phyloP scores from a whole-genome alignment of 2,888 invertebrate genomes.

The Heterodera filipjevi region DNA sequence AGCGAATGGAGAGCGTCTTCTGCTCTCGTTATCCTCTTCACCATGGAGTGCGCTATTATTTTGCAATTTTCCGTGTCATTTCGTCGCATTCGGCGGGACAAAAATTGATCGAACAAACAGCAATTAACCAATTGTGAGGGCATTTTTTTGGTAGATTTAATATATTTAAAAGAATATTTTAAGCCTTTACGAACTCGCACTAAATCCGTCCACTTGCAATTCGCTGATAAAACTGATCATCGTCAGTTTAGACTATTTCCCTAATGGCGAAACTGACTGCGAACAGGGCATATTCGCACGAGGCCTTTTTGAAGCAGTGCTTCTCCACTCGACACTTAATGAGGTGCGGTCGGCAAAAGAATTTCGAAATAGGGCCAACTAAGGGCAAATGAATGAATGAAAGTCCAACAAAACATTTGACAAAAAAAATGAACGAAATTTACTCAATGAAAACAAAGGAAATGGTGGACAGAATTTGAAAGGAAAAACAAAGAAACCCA shows the following conservation, averaged over 20 bases:
- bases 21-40: constrained; percentile 47
- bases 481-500: no score
- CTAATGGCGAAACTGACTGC: constrained; percentile 1
- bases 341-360: constrained; percentile 64
- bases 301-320: constrained; percentile 69
- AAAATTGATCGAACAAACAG: constrained; percentile 47
- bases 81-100: constrained; percentile 40
- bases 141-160: constrained; percentile 21
- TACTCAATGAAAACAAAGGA: no score
- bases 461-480: no score
- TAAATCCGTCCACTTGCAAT: constrained; percentile 76
- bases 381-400: not conserved
- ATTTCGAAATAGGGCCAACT: not conserved
- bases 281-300: constrained; percentile 18
- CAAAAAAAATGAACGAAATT: not conserved
- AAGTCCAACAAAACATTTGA: not conserved
- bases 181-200: constrained; percentile 80
- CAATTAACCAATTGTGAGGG: constrained; percentile 55
- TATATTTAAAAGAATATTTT: constrained; percentile 28
- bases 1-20: constrained; percentile 28
- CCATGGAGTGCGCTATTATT: constrained; percentile 50
- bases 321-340: constrained; percentile 67
- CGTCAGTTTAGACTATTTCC: constrained; percentile 82
- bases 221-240: constrained; percentile 91
- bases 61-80: constrained; percentile 52